These are phyloP conservation scores for Tiliacea aurago DNA, from an alignment of 2,888 invertebrate species.

Conservation along the genomic window DNA sequence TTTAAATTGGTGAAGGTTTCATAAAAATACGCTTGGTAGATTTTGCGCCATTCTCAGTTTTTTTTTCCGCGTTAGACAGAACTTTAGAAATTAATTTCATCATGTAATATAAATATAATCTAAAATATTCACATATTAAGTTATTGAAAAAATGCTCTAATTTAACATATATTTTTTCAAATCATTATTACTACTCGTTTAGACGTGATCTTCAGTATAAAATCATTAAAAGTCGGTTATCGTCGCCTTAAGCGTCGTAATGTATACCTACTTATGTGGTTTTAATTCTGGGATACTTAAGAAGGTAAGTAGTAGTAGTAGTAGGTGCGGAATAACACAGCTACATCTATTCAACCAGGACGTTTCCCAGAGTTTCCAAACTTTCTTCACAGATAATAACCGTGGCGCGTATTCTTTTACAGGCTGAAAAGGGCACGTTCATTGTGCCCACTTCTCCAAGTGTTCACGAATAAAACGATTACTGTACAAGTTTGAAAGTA, in stretches of 20 bases:
- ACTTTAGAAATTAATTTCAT: too few relatives aligned
- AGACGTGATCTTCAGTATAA: too few relatives aligned
- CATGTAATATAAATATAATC: too few relatives aligned
- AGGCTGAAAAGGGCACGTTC: conserved; percentile 51
- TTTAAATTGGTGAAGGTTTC: too few relatives aligned
- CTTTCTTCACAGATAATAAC: conserved; percentile 61
- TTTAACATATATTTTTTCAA: too few relatives aligned
- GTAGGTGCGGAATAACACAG: not conserved
- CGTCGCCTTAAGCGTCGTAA: not conserved
- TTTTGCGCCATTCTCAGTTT: too few relatives aligned
- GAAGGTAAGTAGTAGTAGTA: not conserved
- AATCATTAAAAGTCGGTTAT: too few relatives aligned
- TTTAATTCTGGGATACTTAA: not conserved
- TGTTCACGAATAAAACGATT: conserved; percentile 64
- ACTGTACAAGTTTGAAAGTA: conserved; percentile 56
- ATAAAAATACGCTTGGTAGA: too few relatives aligned
- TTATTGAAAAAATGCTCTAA: too few relatives aligned
- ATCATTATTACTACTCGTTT: too few relatives aligned
- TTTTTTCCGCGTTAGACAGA: too few relatives aligned
- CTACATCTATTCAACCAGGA: conserved; percentile 5
- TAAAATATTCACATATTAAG: too few relatives aligned
- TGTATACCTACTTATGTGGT: not conserved
- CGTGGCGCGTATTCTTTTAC: conserved; percentile 58
- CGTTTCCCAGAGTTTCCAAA: conserved; percentile 35
- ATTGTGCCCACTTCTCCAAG: conserved; percentile 58